A percentile compares a stretch with the other conserved stretches of the same genome.
phyloP scores from a whole-genome alignment of 2,797 vertebrate species.

The Aratinga solstitialis region DNA sequence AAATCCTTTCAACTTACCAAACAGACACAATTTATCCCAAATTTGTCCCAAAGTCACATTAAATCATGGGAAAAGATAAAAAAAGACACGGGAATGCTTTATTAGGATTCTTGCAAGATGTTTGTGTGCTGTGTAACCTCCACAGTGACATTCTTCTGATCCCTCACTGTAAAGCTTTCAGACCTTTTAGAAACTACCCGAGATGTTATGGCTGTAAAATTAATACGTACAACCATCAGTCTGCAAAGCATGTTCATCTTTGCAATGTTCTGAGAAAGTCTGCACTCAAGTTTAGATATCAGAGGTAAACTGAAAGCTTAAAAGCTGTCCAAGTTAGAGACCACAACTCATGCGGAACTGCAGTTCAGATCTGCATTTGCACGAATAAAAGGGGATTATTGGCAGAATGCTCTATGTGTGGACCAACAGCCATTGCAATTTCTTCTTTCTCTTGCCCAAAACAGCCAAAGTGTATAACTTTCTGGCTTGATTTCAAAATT shows the following conservation, averaged over 20 bases:
- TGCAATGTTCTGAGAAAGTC: background rate
- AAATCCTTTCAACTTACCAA: background rate
- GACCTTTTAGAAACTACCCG: background rate
- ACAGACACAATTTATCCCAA: background rate
- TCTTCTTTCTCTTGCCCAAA: background rate
- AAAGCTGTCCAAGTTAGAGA: background rate
- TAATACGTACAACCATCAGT: background rate
- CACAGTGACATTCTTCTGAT: background rate
- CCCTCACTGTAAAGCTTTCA: background rate
- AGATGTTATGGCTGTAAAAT: background rate
- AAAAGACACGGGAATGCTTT: background rate
- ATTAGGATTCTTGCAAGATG: background rate
- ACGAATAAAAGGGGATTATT: background rate
- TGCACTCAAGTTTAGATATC: background rate
- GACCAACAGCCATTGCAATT: background rate
- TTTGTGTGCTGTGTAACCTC: background rate
- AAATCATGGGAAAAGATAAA: background rate
- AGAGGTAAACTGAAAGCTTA: background rate
- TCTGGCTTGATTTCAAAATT: background rate
- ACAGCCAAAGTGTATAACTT: background rate
- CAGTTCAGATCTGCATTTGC: background rate
- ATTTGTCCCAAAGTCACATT: background rate
- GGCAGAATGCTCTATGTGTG: background rate
- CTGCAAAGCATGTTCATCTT: background rate
- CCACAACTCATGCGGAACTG: rapidly evolving